Base-by-base conservation (phyloP, 2,797 vertebrate genomes). In the Cheirogaleus major region DNA sequence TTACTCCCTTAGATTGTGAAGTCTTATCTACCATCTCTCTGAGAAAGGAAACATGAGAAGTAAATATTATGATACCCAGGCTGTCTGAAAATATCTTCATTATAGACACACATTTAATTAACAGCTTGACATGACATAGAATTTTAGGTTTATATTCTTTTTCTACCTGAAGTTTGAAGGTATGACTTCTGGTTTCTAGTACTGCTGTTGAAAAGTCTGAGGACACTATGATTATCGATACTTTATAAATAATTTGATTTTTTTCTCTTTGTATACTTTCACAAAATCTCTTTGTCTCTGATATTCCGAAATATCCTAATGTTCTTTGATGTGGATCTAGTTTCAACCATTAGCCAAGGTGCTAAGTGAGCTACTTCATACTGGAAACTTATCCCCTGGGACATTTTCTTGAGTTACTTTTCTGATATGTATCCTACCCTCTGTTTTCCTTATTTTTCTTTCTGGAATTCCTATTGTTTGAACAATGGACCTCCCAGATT, bases 221-320 rank as follows among this genome's bases (percentile, higher is more conserved):
- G 55, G 63, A 95, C 45, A 55, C 80, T 92, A 65, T 50, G 20
- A 92, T 76, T 76, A 92, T 30, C 81, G 52, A 83, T 70, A 20
- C 32, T 89, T 87, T 76, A 14, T 50, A 86, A 82, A 14, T 83
- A 87, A 96, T 87, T 95, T 89, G 30, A 41, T 67, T 55, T 80
- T 76, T 76, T 67, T 78, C 32, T 55, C 83, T 91, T 87, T 7
- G 48, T 4, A 59, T 38, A 76, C 22, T 80, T 75, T 75, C 15
- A 86, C 59, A 94, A 91, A 73, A 80, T 55, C 6, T 57, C 25
- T 90, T 76, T 95, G 4, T 69, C 63, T 76, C 61, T 70, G n/a
- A 7, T 35, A 30, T 48, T 83, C 32, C 55, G 48, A 93, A 96
- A 92, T 20, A 22, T 43, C 59, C n/a, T 48, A 76, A 70, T 87